These are phyloP conservation scores for Hermaeophaga mercurialis DNA, from an alignment of 2,888 invertebrate genomes.

Conservation along the genomic window DNA sequence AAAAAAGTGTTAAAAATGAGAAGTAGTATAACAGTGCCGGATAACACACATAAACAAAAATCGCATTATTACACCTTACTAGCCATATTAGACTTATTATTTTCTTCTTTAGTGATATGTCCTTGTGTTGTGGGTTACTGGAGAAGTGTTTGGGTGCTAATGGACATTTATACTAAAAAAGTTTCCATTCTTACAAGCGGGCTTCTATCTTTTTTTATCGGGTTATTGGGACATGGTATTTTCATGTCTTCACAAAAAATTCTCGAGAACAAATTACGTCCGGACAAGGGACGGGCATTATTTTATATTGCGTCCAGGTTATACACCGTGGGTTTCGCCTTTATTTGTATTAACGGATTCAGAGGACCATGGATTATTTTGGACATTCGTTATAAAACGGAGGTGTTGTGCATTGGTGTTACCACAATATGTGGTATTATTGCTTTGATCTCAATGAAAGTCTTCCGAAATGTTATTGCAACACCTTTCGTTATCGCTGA, in stretches of 20 bases:
- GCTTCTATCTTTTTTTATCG: conserved; percentile 70
- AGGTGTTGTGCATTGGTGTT: conserved; percentile 62
- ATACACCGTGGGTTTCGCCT: conserved; percentile 77
- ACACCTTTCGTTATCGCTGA: conserved; percentile 80
- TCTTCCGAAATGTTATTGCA: conserved; percentile 79
- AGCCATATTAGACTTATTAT: conserved; percentile 70
- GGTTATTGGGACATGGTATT: conserved; percentile 70
- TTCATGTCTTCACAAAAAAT: conserved; percentile 72
- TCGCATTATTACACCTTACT: conserved; percentile 61
- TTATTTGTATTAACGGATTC: conserved; percentile 87
- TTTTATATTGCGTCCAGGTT: conserved; percentile 74
- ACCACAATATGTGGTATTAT: conserved; percentile 71
- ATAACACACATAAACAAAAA: conserved; percentile 53
- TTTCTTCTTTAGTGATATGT: conserved; percentile 75
- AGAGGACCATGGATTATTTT: conserved; percentile 81
- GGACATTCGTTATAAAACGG: conserved; percentile 72
- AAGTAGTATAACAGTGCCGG: conserved; percentile 70
- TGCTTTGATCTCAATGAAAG: conserved; percentile 71
- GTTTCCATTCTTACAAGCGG: conserved; percentile 66
- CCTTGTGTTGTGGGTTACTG: conserved; percentile 86
- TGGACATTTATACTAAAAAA: conserved; percentile 73
- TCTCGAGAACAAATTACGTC: conserved; percentile 65
- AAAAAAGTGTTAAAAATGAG: conserved; percentile 58
- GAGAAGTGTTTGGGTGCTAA: conserved; percentile 84
- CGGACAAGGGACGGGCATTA: conserved; percentile 69